Base-by-base conservation (phyloP, 2,888 invertebrate species). In the Melolontha melolontha region DNA sequence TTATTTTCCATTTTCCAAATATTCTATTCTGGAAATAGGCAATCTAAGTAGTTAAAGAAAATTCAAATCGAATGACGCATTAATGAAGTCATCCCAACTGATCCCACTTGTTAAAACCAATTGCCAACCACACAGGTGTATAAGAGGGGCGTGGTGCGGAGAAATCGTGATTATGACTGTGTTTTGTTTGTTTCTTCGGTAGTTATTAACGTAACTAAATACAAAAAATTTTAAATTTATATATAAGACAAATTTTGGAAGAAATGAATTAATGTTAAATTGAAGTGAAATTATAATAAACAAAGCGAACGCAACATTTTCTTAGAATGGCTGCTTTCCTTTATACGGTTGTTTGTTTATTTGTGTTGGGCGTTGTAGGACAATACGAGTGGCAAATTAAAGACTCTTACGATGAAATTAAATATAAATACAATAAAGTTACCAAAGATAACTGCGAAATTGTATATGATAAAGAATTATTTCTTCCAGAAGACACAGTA, bases 321-420 rank as follows among this genome's bases (percentile, higher is more conserved):
- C n/a, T n/a, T 50, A 17, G 50, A 12, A 68, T 68, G 68, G 68
- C 64, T 29, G 68, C 64, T 29, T 47, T 41, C 44, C 16, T 44
- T 34, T 68, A 55, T 27, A 52, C 42, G 29, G 40, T 55, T 22
- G 59, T 27, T 12, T 66, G 65, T 47, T 69, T 59, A 17, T 62
- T 59, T 57, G 40, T 52, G 6, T 54, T 79, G 71, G 78, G 80
- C 74, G 81, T 80, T 86, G 91, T 91, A 86, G 92, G 91, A 22
- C 96, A 96, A 81, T 95, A 92, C 79, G 94, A 95, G 79, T 98
- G 97, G 97, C 95, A 96, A 85, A 85, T 90, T 16, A 89, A 92
- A 68, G 98, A 98, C 85, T 85, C 91, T 57, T 96, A 96, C 79
- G 97, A 98, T 80, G 93, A 95, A 83, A 89, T 98, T 70, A 90